These are phyloP conservation scores for Rhea pennata DNA, from an alignment of 2,113 vertebrate genomes.

Conservation along the genomic window DNA sequence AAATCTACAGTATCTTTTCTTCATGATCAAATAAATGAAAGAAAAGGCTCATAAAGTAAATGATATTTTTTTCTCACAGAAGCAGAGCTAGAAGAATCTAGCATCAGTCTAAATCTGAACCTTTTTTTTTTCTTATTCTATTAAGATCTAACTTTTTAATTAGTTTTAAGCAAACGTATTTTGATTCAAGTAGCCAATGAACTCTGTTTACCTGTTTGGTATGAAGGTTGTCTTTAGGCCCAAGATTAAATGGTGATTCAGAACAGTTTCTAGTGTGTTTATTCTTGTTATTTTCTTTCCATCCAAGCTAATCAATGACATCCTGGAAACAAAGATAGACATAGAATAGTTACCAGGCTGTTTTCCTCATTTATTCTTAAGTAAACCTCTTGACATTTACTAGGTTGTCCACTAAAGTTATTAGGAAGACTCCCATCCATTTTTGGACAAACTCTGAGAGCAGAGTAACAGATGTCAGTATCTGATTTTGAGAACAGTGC, in stretches of 20 bases:
- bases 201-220: not conserved
- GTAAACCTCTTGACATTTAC: not conserved
- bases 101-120: not conserved
- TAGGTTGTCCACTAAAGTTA: not conserved
- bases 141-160: not conserved
- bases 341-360: not conserved
- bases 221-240: not conserved
- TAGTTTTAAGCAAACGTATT: not conserved
- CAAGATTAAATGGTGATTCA: not conserved
- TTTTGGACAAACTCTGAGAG: not conserved
- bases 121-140: not conserved
- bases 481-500: not conserved
- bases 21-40: slow-evolving; percentile 27
- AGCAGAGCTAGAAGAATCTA: not conserved
- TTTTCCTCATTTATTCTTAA: not conserved
- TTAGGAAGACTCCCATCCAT: not conserved
- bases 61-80: slow-evolving; percentile 19
- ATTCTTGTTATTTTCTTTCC: not conserved
- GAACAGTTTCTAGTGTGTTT: not conserved
- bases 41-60: slow-evolving; percentile 28
- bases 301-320: not conserved
- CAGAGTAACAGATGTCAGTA: not conserved
- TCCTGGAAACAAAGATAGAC: not conserved
- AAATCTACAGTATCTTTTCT: slow-evolving; percentile 45
- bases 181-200: not conserved